Evolutionary conservation across 1,140 invertebrate genomes (phyloP).

Genomic region (Prorops nasuta): DNA sequence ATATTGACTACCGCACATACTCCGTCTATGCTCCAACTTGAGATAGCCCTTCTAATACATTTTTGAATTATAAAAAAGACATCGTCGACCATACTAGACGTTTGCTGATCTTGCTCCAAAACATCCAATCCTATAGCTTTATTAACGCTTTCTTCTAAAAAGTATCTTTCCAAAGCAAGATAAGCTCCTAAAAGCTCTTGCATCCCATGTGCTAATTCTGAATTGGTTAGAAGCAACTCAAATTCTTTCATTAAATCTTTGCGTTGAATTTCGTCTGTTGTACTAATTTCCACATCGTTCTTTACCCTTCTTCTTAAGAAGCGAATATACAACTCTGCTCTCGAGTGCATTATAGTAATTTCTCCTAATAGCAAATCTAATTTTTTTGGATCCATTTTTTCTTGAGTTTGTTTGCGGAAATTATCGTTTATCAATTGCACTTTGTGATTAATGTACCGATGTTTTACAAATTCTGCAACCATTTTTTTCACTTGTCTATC

Average conservation of each 20-base stretch:
- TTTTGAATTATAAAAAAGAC: slow-evolving; percentile 98
- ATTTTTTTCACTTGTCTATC: slow-evolving; percentile 67
- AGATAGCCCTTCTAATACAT: slow-evolving; percentile 85
- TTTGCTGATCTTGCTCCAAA: slow-evolving; percentile 69
- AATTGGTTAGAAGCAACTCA: slow-evolving; percentile 71
- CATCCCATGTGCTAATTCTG: slow-evolving; percentile 78
- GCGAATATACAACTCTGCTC: slow-evolving; percentile 86
- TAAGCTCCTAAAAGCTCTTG: slow-evolving; percentile 91
- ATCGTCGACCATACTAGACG: slow-evolving; percentile 95
- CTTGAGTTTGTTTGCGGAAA: slow-evolving; percentile 54
- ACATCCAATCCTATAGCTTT: slow-evolving; percentile 91
- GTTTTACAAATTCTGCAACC: slow-evolving; percentile 75
- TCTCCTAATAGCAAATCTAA: slow-evolving; percentile 88
- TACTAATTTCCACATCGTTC: slow-evolving; percentile 70
- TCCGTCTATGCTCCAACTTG: slow-evolving; percentile 90
- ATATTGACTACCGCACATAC: slow-evolving; percentile 97
- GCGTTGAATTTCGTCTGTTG: slow-evolving; percentile 59
- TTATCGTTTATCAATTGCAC: slow-evolving; percentile 65
- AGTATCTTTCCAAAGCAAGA: slow-evolving; percentile 92
- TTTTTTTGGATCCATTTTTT: slow-evolving; percentile 78
- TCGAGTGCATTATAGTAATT: slow-evolving; percentile 86
- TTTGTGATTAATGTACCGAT: slow-evolving; percentile 69
- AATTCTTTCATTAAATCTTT: slow-evolving; percentile 61
- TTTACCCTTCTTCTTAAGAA: slow-evolving; percentile 81
- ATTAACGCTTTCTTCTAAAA: slow-evolving; percentile 91